Conservation (phyloP, 2,113 vertebrate species). For the Cacatua alba region DNA sequence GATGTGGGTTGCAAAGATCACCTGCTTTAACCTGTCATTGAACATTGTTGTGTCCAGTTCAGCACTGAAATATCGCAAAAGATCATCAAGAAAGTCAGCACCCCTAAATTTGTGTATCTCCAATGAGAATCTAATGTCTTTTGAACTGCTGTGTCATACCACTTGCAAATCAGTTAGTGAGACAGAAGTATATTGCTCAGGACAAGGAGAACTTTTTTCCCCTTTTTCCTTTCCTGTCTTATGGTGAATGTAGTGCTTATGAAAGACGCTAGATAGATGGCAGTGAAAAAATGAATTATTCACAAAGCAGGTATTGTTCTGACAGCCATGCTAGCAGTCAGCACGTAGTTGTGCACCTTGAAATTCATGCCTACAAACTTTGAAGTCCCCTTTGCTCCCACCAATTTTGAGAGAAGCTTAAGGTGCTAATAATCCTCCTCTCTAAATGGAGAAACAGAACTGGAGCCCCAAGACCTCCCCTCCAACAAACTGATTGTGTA, state of each 20-base stretch:
- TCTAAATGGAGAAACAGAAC: background rate
- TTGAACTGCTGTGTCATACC: background rate
- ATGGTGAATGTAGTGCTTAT: background rate
- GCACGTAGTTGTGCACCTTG: background rate
- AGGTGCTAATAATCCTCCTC: background rate
- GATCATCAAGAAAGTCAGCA: background rate
- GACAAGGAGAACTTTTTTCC: background rate
- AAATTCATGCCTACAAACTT: background rate
- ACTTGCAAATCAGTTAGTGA: background rate
- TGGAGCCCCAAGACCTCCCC: background rate
- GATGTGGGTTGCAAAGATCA: background rate
- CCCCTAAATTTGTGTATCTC: background rate
- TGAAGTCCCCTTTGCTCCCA: background rate
- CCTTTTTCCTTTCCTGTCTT: background rate
- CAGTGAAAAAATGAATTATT: conserved; percentile 6
- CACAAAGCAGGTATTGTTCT: background rate
- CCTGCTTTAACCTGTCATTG: background rate
- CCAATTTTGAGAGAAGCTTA: background rate
- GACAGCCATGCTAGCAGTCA: background rate
- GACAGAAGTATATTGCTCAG: background rate
- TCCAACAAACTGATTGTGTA: background rate
- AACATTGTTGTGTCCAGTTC: background rate
- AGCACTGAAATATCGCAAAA: background rate
- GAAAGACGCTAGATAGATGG: background rate
- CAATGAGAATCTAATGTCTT: background rate